Base-by-base conservation (phyloP, 1,140 invertebrate species). In the Spodoptera frugiperda region DNA sequence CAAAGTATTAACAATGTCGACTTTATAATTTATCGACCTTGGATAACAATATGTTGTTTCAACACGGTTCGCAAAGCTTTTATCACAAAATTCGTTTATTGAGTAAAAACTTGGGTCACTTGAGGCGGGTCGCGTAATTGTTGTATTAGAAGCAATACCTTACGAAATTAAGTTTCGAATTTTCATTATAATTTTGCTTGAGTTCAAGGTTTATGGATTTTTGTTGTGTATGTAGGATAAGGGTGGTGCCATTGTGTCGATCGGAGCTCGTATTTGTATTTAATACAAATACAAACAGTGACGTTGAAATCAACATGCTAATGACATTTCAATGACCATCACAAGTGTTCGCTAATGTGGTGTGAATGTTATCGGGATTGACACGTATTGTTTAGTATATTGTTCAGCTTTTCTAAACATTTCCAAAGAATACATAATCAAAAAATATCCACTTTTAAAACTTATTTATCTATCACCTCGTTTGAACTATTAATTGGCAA, bases 241-340 rank as follows among this genome's bases (percentile, higher is more conserved):
- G 15, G 6, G 21, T 49, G 63, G 63, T 44, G 63, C 63, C 63
- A 17, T 12, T n/a, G 12, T 25, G 63, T 49, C 44, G 63, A 49
- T 49, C 17, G 39, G 33, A 25, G 5, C 25, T 46, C 48, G 14
- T 49, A 21, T 49, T 49, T 65, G 21, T 67, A 21, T 49, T 49
- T 65, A 49, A 48, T 65, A 39, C 33, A 33, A 48, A 49, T 33
- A 67, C 63, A 49, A 67, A 25, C 46, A 17, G 15, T 44, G 33
- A 15, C 2, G 10, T 63, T 33, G 15, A 44, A 63, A 67, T 39
- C 33, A 49, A 67, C 63, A 12, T 67, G 44, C 59, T 67, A 67
- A 67, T 67, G 63, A 49, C 46, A 67, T 48, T 67, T 67, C 44
- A 21, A 67, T 67, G 21, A 15, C 12, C 63, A 25, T 49, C 14